Evolutionary conservation across 35 echinoderm and acorn worm genomes (phyloP).

Genomic region (Lytechinus variegatus): DNA sequence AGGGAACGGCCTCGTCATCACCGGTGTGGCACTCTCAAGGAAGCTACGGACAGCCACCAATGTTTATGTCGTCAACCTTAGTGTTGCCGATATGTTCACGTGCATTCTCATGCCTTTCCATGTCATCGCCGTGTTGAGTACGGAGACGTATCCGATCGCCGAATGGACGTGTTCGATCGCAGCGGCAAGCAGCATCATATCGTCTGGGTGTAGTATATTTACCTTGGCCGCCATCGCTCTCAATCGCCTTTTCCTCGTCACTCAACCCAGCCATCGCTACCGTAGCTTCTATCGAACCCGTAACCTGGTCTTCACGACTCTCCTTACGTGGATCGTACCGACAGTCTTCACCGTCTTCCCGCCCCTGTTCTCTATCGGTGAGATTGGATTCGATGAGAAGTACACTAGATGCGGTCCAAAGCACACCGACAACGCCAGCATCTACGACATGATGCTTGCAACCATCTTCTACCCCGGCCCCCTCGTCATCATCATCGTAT

Average conservation of each 20-base stretch:
- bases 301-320: conserved; percentile 47
- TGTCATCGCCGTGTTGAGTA: conserved; percentile 62
- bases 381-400: conserved; percentile 66
- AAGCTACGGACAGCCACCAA: conserved; percentile 79
- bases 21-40: conserved; percentile 52
- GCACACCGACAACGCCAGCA: conserved; percentile 53
- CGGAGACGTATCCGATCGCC: conserved; percentile 63
- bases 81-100: conserved; percentile 78
- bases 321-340: conserved; percentile 67
- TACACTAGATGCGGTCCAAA: conserved; percentile 51
- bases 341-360: not conserved
- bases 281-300: conserved; percentile 43
- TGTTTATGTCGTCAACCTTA: conserved; percentile 77
- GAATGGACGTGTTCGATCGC: conserved; percentile 65
- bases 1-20: conserved; percentile 78
- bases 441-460: conserved; percentile 50
- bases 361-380: conserved; percentile 58
- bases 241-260: conserved; percentile 66
- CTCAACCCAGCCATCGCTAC: conserved; percentile 51
- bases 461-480: conserved; percentile 67
- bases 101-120: conserved; percentile 73
- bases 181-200: conserved; percentile 56
- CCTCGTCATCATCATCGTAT: conserved; percentile 64
- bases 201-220: conserved; percentile 73
- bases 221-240: conserved; percentile 64